A percentile compares a stretch with the other conserved stretches of the same genome.
phyloP scores from a whole-genome alignment of 2,888 invertebrate species.

The Nemapogon koenigi region DNA sequence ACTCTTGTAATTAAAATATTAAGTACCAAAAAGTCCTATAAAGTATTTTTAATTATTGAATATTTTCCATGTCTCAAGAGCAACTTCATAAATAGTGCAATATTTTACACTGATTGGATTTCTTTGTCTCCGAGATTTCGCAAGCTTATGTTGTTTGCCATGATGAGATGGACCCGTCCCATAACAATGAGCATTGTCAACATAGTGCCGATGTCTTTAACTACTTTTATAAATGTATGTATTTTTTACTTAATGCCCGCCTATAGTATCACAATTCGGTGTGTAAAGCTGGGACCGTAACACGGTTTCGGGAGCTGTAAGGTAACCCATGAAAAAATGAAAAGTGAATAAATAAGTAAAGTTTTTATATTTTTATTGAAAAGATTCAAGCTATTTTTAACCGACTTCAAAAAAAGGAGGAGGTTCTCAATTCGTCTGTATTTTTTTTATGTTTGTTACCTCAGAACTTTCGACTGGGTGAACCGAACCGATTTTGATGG shows the following conservation, averaged over 20 bases:
- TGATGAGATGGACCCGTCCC: constrained; percentile 9
- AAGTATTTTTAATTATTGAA: background rate
- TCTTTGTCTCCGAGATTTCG: constrained; percentile 11
- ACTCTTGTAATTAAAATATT: background rate
- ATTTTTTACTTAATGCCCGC: background rate
- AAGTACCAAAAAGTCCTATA: background rate
- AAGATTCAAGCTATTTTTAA: too few relatives aligned
- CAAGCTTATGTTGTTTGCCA: constrained; percentile 8
- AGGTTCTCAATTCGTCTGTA: too few relatives aligned
- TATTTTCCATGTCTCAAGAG: constrained; percentile 4
- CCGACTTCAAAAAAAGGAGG: too few relatives aligned
- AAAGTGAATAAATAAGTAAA: too few relatives aligned
- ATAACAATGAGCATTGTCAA: constrained; percentile 6
- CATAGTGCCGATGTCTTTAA: constrained; percentile 9
- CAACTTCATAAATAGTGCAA: constrained; percentile 8
- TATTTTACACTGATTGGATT: constrained; percentile 10
- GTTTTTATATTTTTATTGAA: too few relatives aligned
- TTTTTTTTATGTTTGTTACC: too few relatives aligned
- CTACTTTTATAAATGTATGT: constrained; percentile 9
- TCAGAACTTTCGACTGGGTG: too few relatives aligned
- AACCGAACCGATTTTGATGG: too few relatives aligned
- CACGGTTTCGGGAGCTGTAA: too few relatives aligned
- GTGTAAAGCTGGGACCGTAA: too few relatives aligned
- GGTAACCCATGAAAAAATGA: too few relatives aligned
- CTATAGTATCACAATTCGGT: too few relatives aligned